Base-by-base conservation (phyloP, 1,140 invertebrate species). In the Drosophila nigromelanica region DNA sequence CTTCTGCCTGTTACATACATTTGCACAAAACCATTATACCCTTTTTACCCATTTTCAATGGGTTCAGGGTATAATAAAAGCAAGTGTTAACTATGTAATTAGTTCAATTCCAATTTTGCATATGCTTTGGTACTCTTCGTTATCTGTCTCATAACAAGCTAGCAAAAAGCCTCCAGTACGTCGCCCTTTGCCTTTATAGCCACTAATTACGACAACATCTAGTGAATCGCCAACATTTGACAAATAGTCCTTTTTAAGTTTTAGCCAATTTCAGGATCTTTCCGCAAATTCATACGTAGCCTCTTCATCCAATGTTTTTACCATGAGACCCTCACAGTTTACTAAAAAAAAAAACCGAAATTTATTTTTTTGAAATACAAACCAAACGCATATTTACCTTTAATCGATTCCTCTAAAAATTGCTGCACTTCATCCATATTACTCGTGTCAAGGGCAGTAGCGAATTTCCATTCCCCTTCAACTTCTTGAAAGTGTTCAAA, bases 301-400 rank as follows among this genome's bases (percentile, higher is more conserved):
- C 86, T 99, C 96, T 63, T 96, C 94, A 80, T 97, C 95, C 37
- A 99, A 92, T 0, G 98, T 98, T 93, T 99, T 99, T 1, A 99
- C 97, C 99, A 99, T 99, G 7, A 99, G 93, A 10, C 99, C 99
- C 93, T 99, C 99, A 92, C 99, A 99, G 90, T 98, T 98, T 35
- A 96, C 86, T 89, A 8, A 42, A 67, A 30, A 21, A 15, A 56
- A 24, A 21, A n/a, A n/a, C n/a, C 12, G 10, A 30, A 15, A 48
- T 48, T 35, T 10, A 35, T 8, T 35, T 35, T 8, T 10, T 3
- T 35, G 6, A 35, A 35, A 10, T 35, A 24, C 21, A 24, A 24
- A 2, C 21, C 3, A 24, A 35, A 43, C 18, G 7, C 3, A 7
- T 11, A 18, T n/a, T 54, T 55, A 33, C 50, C 97, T 94, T 97